Percentiles rank a stretch among this genome's conserved stretches.
Evolutionary conservation across 1,140 invertebrate species (phyloP).

Genomic region (Lasioglossum albipes): DNA sequence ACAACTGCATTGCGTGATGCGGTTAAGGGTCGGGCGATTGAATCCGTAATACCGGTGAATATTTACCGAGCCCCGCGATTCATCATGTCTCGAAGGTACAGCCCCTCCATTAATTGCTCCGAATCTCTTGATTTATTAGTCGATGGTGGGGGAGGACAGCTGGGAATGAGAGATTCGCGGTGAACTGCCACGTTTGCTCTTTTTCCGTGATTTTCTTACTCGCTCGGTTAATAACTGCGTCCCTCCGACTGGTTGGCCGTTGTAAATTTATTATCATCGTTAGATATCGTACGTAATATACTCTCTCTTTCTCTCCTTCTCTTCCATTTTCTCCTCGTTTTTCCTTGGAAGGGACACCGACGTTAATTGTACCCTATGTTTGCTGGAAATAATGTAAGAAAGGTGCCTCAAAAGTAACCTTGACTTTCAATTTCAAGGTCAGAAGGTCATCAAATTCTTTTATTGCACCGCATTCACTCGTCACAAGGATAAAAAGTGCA

Average conservation of each 20-base stretch:
- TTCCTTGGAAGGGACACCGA: too few species aligned
- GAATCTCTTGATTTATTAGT: conserved; percentile 5
- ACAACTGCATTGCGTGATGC: background rate
- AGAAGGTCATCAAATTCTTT: too few species aligned
- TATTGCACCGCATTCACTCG: too few species aligned
- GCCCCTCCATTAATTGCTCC: background rate
- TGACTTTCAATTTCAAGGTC: too few species aligned
- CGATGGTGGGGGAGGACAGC: background rate
- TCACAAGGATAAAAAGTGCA: too few species aligned
- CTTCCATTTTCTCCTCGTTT: background rate
- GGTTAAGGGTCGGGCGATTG: background rate
- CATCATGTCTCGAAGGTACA: background rate
- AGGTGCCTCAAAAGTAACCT: too few species aligned
- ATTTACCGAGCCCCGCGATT: background rate
- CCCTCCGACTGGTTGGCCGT: too few species aligned
- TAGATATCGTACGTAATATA: background rate
- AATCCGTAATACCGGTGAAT: background rate
- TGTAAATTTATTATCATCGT: conserved; percentile 24
- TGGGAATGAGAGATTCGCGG: background rate
- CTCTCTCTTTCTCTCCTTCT: background rate
- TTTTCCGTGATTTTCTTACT: background rate
- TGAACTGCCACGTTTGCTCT: background rate
- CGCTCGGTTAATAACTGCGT: background rate
- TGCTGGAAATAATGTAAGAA: too few species aligned
- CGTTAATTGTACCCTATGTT: too few species aligned